A percentile compares a stretch with the other conserved stretches of the same genome.
Evolutionary conservation across 2,888 invertebrate genomes (phyloP).

Genomic region (Lordiphosa andalusiaca): DNA sequence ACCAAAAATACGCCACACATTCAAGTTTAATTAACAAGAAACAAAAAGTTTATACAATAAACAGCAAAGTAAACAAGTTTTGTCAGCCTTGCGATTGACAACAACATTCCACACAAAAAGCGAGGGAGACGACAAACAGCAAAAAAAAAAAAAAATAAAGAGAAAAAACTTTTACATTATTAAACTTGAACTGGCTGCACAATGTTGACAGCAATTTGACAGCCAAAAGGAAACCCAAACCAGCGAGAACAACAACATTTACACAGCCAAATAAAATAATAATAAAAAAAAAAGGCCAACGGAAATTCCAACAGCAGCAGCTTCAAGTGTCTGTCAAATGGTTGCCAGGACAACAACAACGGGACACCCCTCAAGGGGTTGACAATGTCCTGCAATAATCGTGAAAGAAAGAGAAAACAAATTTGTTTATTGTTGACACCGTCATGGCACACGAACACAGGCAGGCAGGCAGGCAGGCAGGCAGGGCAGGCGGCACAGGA

Average conservation of each 20-base stretch:
- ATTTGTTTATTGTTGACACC: conserved; percentile 68
- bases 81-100: conserved; percentile 18
- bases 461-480: conserved; percentile 3
- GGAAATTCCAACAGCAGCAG: conserved; percentile 24
- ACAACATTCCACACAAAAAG: conserved; percentile 13
- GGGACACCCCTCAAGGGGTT: conserved; percentile 48
- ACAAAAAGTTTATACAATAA: conserved; percentile 45
- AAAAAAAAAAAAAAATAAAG: conserved; percentile 27
- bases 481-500: conserved; percentile 17
- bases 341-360: conserved; percentile 30
- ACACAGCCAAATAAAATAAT: conserved; percentile 44
- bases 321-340: conserved; percentile 27
- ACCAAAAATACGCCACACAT: conserved; percentile 41
- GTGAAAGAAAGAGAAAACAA: conserved; percentile 52
- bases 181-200: conserved; percentile 48
- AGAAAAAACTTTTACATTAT: conserved; percentile 48
- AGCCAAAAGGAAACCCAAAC: conserved; percentile 43
- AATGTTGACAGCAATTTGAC: conserved; percentile 77
- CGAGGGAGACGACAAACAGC: no score
- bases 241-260: conserved; percentile 46
- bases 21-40: conserved; percentile 61
- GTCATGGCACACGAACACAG: conserved; percentile 33
- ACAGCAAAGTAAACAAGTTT: conserved; percentile 38
- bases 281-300: conserved; percentile 27
- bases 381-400: conserved; percentile 43